A percentile compares a stretch with the other conserved stretches of the same genome.
phyloP scores from a whole-genome alignment of 2,797 vertebrate genomes.

The Neostethus bicornis region DNA sequence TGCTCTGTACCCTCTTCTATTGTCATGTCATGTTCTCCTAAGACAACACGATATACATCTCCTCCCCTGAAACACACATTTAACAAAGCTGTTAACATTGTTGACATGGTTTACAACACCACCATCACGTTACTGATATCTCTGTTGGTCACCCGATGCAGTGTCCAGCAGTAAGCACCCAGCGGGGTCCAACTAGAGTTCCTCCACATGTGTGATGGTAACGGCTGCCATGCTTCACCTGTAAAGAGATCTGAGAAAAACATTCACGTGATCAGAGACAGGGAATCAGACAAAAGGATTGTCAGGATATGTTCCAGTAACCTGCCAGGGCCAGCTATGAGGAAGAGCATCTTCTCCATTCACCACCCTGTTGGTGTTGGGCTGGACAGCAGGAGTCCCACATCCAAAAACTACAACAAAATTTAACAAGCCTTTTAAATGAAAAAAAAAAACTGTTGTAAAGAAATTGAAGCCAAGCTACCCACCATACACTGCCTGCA shows the following conservation, averaged over 20 bases:
- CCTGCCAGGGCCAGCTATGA: slow-evolving; percentile 79
- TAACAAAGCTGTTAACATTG: not conserved
- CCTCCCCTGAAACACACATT: slow-evolving; percentile 59
- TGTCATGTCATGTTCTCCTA: slow-evolving; percentile 81
- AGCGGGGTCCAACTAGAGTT: slow-evolving; percentile 78
- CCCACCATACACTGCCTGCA: slow-evolving; percentile 63
- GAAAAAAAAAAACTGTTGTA: not conserved
- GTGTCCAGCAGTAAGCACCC: slow-evolving; percentile 86
- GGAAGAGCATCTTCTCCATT: slow-evolving; percentile 68
- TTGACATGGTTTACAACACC: not conserved
- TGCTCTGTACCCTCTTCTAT: slow-evolving; percentile 79
- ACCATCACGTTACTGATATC: not conserved
- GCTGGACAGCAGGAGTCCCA: slow-evolving; percentile 61
- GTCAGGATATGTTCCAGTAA: not conserved
- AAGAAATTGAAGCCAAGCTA: not conserved
- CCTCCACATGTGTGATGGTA: slow-evolving; percentile 84
- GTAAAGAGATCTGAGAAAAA: slow-evolving; percentile 79
- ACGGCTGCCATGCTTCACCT: slow-evolving; percentile 79
- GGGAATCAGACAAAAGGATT: not conserved
- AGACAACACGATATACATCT: slow-evolving; percentile 80
- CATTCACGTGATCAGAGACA: not conserved
- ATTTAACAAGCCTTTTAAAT: too few relatives aligned
- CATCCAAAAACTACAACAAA: slow-evolving; percentile 68
- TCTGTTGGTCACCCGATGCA: slow-evolving; percentile 81
- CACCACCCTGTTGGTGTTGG: slow-evolving; percentile 62